Conservation (phyloP, 2,113 vertebrate species). For the Nannobrachium achirus region DNA sequence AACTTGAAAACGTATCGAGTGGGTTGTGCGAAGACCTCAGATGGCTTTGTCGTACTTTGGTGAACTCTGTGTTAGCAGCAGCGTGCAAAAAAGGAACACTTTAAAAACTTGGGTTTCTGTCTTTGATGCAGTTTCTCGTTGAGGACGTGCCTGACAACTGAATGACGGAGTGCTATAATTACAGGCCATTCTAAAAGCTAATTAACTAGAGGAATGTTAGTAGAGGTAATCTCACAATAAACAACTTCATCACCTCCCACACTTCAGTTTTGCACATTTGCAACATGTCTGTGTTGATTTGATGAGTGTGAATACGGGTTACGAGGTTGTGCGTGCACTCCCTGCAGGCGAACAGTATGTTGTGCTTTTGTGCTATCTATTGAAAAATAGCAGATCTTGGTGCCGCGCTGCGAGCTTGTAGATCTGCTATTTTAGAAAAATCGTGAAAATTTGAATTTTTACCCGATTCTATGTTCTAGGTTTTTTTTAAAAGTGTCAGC, state of each 20-base stretch:
- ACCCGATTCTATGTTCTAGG: too few species aligned
- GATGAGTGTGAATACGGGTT: too few species aligned
- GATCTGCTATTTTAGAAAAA: too few species aligned
- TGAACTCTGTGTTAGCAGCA: conserved; percentile 22
- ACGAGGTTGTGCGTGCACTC: too few species aligned
- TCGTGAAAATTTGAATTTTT: too few species aligned
- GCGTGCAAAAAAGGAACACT: neutral
- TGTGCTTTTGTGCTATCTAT: too few species aligned
- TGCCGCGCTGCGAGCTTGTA: too few species aligned
- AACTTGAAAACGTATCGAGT: neutral
- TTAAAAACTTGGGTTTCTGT: too few species aligned
- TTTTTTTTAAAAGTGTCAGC: too few species aligned
- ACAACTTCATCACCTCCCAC: conserved; percentile 9
- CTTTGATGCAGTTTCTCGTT: conserved; percentile 20
- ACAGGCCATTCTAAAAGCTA: conserved; percentile 7
- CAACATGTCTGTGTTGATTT: too few species aligned
- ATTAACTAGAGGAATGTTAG: conserved; percentile 29
- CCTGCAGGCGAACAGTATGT: too few species aligned
- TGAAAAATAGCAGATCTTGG: too few species aligned
- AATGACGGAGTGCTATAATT: conserved; percentile 14
- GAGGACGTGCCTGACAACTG: conserved; percentile 11
- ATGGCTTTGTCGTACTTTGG: conserved; percentile 31
- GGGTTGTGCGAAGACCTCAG: conserved; percentile 6
- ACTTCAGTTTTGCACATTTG: neutral
- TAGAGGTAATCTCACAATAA: conserved; percentile 23